Base-by-base conservation (phyloP, 2,797 vertebrate genomes). In the Phylloscopus collybita region DNA sequence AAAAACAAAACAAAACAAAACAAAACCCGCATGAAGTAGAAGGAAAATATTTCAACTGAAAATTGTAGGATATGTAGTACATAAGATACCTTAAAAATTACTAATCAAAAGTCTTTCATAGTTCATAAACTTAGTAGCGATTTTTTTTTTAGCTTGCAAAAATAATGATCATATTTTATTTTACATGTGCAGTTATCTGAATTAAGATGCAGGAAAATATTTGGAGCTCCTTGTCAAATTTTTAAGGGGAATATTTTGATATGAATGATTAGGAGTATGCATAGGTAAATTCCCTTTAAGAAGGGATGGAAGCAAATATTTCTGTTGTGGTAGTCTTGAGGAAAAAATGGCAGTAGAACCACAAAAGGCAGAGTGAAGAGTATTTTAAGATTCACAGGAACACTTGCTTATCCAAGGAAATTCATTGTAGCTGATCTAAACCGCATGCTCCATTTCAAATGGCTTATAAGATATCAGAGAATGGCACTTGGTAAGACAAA, bases 341-440 rank as follows among this genome's bases (percentile, higher is more conserved):
- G 40, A 47, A 85, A 95, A 96, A 96, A 94, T 32, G 75, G 75
- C 57, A 92, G n/a, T 32, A 92, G 49, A 91, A 71, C 42, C 67
- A 85, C 72, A 92, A 79, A 92, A 92, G 51, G 38, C 40, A 84
- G 47, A 92, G 54, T 49, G 49, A 59, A 79, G 32, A 88, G 19
- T 67, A 86, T 76, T 90, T 91, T 84, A 90, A 90, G 70, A 94
- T 84, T 81, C 88, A 86, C 51, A 44, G 53, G 62, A 94, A 94
- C 56, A 78, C 45, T 84, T 1, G 0, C n/a, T 92, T 89, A 96
- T 95, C 66, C 88, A 80, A 91, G 82, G 38, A 97, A 91, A 95
- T 88, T 76, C 82, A 92, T 93, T n/a, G 16, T 49, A 92, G 62
- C 60, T 94, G 80, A 92, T 94, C 80, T 91, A 94, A 94, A 94